These are phyloP conservation scores for Anoplophora glabripennis DNA, from an alignment of 1,140 invertebrate genomes.

Conservation along the genomic window DNA sequence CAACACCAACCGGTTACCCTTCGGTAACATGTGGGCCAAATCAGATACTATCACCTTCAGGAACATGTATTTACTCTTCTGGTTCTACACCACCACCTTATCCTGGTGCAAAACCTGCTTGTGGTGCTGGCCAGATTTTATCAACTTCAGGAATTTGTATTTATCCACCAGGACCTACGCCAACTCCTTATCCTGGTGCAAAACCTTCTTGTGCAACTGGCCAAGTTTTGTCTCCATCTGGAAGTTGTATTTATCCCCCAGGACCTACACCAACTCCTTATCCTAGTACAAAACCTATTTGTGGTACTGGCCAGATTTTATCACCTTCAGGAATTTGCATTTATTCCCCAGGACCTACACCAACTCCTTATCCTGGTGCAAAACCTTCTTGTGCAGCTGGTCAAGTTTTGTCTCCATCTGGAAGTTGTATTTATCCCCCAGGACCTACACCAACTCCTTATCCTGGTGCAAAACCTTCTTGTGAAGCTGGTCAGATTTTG, in stretches of 20 bases:
- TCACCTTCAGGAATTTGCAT: too few species aligned
- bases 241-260: neutral
- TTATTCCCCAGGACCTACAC: too few species aligned
- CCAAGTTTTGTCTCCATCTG: neutral
- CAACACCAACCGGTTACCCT: too few species aligned
- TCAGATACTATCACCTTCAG: too few species aligned
- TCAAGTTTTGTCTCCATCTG: neutral
- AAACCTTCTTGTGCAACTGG: neutral
- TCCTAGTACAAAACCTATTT: too few species aligned
- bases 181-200: too few species aligned
- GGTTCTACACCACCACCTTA: too few species aligned
- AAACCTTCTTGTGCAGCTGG: neutral
- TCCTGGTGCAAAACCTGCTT: too few species aligned
- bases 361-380: neutral
- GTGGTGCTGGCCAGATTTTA: neutral
- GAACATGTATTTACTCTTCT: too few species aligned
- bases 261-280: too few species aligned
- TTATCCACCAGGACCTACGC: neutral
- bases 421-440: neutral
- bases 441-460: neutral
- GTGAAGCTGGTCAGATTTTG: neutral
- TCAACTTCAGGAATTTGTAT: too few species aligned
- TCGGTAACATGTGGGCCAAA: neutral
- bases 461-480: constrained; percentile 1
- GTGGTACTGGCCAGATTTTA: too few species aligned